Conservation (phyloP, 1,140 invertebrate genomes). For the Asobara japonica region DNA sequence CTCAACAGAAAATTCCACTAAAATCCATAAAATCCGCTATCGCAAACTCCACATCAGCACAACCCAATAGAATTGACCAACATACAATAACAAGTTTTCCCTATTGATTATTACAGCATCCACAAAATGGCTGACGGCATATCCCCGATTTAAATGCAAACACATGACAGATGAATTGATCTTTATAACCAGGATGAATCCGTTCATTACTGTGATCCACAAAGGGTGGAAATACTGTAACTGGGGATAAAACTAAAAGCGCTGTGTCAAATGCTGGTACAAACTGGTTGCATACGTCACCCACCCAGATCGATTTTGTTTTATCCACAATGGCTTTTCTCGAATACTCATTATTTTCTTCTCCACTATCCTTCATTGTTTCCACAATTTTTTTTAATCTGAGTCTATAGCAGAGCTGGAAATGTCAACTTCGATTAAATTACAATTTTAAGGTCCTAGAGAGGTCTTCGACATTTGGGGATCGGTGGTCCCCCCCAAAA, state of each 20-base stretch:
- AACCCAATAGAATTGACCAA: not conserved
- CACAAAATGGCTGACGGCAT: not conserved
- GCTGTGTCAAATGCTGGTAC: not conserved
- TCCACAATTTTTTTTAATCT: not conserved
- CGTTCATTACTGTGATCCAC: constrained; percentile 1
- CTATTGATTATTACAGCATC: not conserved
- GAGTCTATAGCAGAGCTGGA: too few relatives aligned
- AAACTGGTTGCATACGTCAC: not conserved
- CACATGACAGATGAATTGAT: not conserved
- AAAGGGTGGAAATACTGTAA: not conserved
- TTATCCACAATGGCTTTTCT: not conserved
- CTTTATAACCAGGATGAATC: not conserved
- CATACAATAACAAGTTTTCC: not conserved
- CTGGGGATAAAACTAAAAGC: not conserved
- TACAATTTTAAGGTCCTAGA: too few relatives aligned
- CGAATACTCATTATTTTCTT: not conserved
- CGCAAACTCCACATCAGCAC: not conserved
- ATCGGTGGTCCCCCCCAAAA: too few relatives aligned
- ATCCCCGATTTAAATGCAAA: not conserved
- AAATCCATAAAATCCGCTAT: not conserved
- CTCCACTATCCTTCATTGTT: not conserved
- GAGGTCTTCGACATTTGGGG: too few relatives aligned
- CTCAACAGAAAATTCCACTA: not conserved
- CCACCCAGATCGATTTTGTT: not conserved
- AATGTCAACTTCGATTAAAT: too few relatives aligned